Conservation (phyloP, 2,888 invertebrate genomes). For the Adelognathus sp. region DNA sequence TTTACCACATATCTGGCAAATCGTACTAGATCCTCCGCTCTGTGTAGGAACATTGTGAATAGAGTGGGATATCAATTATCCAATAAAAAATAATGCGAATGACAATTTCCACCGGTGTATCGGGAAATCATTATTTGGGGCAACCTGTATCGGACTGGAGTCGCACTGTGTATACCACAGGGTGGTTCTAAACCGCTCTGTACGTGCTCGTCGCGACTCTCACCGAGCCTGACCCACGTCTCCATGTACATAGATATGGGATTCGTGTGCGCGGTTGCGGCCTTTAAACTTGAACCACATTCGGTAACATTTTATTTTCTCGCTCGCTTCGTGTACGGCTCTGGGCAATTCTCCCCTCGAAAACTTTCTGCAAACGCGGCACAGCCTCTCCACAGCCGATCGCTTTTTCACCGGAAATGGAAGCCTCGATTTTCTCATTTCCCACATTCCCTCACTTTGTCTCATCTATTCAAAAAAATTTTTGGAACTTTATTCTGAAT, state of each 20-base stretch:
- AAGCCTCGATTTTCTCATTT: conserved; percentile 24
- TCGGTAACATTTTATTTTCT: conserved; percentile 19
- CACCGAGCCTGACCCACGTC: neutral
- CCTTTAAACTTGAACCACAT: conserved; percentile 50
- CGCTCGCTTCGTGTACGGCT: neutral
- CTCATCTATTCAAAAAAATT: too few relatives aligned
- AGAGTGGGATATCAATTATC: too few relatives aligned
- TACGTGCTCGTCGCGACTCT: conserved; percentile 4
- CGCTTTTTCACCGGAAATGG: conserved; percentile 17
- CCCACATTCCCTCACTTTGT: neutral
- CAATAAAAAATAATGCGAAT: too few relatives aligned
- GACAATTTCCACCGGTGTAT: neutral
- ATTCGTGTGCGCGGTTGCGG: neutral
- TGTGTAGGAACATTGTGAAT: too few relatives aligned
- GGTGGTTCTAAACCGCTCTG: conserved; percentile 26
- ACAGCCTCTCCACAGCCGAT: neutral
- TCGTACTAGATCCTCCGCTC: too few relatives aligned
- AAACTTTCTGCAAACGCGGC: conserved; percentile 30
- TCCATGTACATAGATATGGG: neutral
- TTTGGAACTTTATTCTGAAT: too few relatives aligned
- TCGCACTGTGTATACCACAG: neutral
- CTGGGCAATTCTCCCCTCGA: conserved; percentile 33
- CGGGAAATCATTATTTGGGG: neutral
- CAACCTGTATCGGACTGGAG: neutral
- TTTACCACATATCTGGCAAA: too few relatives aligned